Percentiles rank a stretch among this genome's conserved stretches.
These are phyloP conservation scores for Trematocara marginatum DNA, from an alignment of 2,113 vertebrate genomes.

Conservation along the genomic window DNA sequence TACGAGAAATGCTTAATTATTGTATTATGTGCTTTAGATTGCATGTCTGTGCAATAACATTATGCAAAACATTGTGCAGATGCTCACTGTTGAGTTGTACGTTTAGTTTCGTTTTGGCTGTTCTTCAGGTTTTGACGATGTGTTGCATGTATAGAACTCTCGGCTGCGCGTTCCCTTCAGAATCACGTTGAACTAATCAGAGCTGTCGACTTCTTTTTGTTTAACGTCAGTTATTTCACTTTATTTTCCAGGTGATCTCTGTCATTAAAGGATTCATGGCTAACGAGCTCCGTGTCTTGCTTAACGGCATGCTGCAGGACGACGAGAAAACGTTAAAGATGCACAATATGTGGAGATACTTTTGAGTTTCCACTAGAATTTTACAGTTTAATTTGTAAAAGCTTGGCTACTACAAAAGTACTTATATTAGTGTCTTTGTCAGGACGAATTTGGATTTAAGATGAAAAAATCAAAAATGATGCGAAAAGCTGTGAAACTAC, in stretches of 20 bases:
- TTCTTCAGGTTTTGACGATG: constrained; percentile 36
- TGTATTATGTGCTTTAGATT: constrained; percentile 58
- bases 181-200: constrained; percentile 27
- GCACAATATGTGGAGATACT: neutral
- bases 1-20: constrained; percentile 49
- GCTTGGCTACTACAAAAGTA: accelerated
- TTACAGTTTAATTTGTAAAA: accelerated
- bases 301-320: neutral
- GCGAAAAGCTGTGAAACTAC: accelerated
- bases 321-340: neutral
- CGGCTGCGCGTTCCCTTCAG: constrained; percentile 22
- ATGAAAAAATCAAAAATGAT: neutral
- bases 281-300: neutral
- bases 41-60: constrained; percentile 61
- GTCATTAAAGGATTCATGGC: constrained; percentile 64
- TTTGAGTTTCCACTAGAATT: neutral
- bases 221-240: constrained; percentile 17
- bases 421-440: neutral
- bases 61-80: constrained; percentile 47
- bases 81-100: constrained; percentile 36
- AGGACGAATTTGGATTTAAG: neutral
- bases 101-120: constrained; percentile 15
- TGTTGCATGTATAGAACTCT: constrained; percentile 58
- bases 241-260: constrained; percentile 51
- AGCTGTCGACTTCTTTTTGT: constrained; percentile 16